Conservation (phyloP, 1,140 invertebrate genomes). For the Aethina tumida region DNA sequence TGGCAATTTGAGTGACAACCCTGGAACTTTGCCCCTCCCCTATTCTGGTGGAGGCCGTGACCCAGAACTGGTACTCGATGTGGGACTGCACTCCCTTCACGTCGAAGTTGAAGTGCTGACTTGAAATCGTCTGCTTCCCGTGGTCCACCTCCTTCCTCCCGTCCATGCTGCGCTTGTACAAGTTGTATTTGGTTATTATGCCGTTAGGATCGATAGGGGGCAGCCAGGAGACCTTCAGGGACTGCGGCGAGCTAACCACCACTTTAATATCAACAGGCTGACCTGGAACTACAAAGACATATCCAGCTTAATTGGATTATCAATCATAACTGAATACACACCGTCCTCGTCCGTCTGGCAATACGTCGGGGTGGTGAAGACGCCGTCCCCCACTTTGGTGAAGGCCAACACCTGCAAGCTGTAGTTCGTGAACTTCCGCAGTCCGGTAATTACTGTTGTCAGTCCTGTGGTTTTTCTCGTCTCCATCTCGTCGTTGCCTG, state of each 20-base stretch:
- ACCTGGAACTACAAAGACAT: constrained; percentile 54
- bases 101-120: constrained; percentile 53
- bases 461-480: constrained; percentile 58
- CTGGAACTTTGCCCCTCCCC: constrained; percentile 65
- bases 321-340: too few relatives aligned
- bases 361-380: constrained; percentile 54
- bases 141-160: constrained; percentile 59
- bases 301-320: too few relatives aligned
- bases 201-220: constrained; percentile 69
- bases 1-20: constrained; percentile 52
- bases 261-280: constrained; percentile 73
- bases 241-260: constrained; percentile 60
- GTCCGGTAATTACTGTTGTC: constrained; percentile 53
- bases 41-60: constrained; percentile 63
- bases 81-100: constrained; percentile 60
- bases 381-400: constrained; percentile 73
- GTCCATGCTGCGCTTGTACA: constrained; percentile 63
- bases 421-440: constrained; percentile 78
- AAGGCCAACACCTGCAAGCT: constrained; percentile 74
- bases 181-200: constrained; percentile 65
- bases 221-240: constrained; percentile 71
- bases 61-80: constrained; percentile 74
- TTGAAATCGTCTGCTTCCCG: constrained; percentile 51
- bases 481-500: constrained; percentile 49
- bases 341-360: constrained; percentile 79